Conservation (phyloP, 2,113 vertebrate genomes). For the human (Homo sapiens) region GRCh38 chr9:28826501-28827000, state of each 20-base stretch:
- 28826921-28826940: constrained; percentile 6
- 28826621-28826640: neutral
- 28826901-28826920: neutral
- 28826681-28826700: neutral
- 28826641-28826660: neutral
- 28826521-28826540: neutral
- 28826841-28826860: neutral
- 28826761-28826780: neutral
- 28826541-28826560: constrained; percentile 11
- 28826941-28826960: neutral
- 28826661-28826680: neutral
- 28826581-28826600: neutral
- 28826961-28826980: neutral
- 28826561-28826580: neutral
- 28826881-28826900: neutral
- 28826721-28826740: neutral
- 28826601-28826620: neutral
- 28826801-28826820: neutral
- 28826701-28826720: neutral
- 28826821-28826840: neutral
- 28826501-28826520: neutral
- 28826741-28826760: neutral
- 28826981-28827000: neutral
- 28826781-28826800: neutral
- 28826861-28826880: neutral